Base-by-base conservation (phyloP, 2,888 invertebrate species). In the Rugalucina vietnamica region DNA sequence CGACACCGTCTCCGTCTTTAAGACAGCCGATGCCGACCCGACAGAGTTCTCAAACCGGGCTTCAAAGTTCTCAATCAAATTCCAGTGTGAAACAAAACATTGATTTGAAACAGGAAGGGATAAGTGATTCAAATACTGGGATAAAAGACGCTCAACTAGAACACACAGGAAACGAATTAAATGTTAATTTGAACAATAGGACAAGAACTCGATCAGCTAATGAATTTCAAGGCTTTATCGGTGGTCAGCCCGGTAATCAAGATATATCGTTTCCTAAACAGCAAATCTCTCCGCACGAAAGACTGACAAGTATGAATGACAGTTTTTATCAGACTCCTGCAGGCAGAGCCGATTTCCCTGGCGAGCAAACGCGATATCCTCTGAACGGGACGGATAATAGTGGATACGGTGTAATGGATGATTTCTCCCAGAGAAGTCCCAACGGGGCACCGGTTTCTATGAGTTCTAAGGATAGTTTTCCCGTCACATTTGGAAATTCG, bases 391-490 rank as follows among this genome's bases (percentile, higher is more conserved):
- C 79, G 70, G 83, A 65, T 76, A 87, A 83, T 72, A 85, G 77
- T 32, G 69, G 79, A 65, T 87, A 78, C 57, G 72, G 69, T 79
- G 54, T 85, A 83, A 79, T 81, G 81, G 81, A 83, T 8, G 77
- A 87, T 87, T 87, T 82, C 85, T 69, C 81, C 43, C 81, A 75
- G 60, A 73, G 72, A 74, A 85, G 76, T 81, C 85, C 87, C 82
- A 70, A 73, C 72, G 87, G 85, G 72, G 32, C 74, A n/a, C 81
- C 76, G 12, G 79, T 79, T 69, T 81, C 85, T 50, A 75, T 74
- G 72, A 74, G 83, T 85, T 84, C 85, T 79, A 87, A 87, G 79
- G 85, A 85, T 75, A 83, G 83, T 82, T 88, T 88, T 75, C 86
- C 79, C 54, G 76, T 78, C n/a, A 69, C 57, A 75, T 88, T 81